Evolutionary conservation across 2,888 invertebrate genomes (phyloP).

Genomic region (Bombylius major): DNA sequence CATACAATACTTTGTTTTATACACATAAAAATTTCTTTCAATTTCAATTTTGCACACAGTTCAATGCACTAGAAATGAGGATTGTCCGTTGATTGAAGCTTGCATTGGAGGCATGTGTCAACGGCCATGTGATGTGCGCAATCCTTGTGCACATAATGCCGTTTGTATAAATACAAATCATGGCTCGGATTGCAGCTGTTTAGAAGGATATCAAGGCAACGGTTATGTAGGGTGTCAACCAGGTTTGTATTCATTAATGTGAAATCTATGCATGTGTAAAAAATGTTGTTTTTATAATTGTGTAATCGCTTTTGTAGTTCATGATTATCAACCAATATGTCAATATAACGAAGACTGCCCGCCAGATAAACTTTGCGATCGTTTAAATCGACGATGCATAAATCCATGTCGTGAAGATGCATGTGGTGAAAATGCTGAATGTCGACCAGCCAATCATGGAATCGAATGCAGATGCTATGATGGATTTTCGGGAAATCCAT

Average conservation of each 20-base stretch:
- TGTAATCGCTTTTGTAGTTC: conserved; percentile 25
- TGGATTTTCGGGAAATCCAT: conserved; percentile 66
- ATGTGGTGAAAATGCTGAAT: conserved; percentile 72
- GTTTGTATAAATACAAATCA: conserved; percentile 81
- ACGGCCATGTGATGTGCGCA: conserved; percentile 73
- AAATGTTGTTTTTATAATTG: background rate
- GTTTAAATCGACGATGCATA: conserved; percentile 70
- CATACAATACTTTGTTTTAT: conserved; percentile 4
- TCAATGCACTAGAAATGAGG: conserved; percentile 75
- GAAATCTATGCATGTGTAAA: background rate
- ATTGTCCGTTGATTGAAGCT: conserved; percentile 74
- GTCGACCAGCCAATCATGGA: conserved; percentile 60
- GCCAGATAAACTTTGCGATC: conserved; percentile 71
- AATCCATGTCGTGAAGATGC: conserved; percentile 68
- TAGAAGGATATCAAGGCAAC: conserved; percentile 76
- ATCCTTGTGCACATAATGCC: conserved; percentile 73
- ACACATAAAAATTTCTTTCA: conserved; percentile 8
- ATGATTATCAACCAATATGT: conserved; percentile 49
- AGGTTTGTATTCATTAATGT: conserved; percentile 39
- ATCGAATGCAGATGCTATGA: conserved; percentile 61
- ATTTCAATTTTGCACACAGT: conserved; percentile 39
- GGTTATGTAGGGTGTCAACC: conserved; percentile 68
- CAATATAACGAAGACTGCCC: conserved; percentile 88
- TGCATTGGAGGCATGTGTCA: conserved; percentile 77
- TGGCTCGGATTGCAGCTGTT: conserved; percentile 73